These are phyloP conservation scores for Alligator mississippiensis DNA, from an alignment of 2,113 vertebrate species.

Conservation along the genomic window DNA sequence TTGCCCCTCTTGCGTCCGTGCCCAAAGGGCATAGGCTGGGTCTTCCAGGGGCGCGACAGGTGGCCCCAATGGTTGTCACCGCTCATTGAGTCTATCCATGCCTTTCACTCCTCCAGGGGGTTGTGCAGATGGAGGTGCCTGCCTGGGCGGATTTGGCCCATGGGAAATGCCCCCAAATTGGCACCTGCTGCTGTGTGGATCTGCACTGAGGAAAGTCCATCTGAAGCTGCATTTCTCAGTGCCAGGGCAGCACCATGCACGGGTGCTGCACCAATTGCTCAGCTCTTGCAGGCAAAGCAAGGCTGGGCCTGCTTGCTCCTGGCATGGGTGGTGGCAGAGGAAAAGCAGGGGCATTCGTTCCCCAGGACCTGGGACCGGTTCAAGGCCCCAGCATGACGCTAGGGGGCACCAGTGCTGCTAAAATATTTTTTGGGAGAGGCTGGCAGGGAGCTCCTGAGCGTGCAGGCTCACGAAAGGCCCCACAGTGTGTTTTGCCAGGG, in stretches of 20 bases:
- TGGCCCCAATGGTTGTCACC: too few relatives aligned
- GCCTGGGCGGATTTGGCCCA: not conserved
- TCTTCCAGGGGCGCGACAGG: too few relatives aligned
- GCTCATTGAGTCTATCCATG: too few relatives aligned
- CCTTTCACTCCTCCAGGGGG: not conserved
- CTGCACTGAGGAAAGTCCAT: not conserved
- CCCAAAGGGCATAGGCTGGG: too few relatives aligned
- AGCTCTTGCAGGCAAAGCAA: fast-evolving
- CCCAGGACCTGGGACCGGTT: not conserved
- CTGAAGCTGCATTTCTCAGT: fast-evolving
- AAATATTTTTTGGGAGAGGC: constrained; percentile 38
- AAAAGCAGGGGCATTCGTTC: too few relatives aligned
- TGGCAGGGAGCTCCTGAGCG: constrained; percentile 6
- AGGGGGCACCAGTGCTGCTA: constrained; percentile 70
- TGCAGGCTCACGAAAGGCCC: not conserved
- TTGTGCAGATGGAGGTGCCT: not conserved
- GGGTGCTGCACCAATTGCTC: not conserved
- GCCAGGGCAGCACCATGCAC: not conserved
- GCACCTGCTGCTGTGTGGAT: fast-evolving
- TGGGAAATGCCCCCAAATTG: not conserved
- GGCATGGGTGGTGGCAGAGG: not conserved
- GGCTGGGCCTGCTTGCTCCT: not conserved
- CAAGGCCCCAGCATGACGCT: constrained; percentile 49
- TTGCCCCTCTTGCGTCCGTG: too few relatives aligned
- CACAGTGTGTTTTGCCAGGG: not conserved